Evolutionary conservation across 2,888 invertebrate genomes (phyloP).

Genomic region (Tetanocera ferruginea): DNA sequence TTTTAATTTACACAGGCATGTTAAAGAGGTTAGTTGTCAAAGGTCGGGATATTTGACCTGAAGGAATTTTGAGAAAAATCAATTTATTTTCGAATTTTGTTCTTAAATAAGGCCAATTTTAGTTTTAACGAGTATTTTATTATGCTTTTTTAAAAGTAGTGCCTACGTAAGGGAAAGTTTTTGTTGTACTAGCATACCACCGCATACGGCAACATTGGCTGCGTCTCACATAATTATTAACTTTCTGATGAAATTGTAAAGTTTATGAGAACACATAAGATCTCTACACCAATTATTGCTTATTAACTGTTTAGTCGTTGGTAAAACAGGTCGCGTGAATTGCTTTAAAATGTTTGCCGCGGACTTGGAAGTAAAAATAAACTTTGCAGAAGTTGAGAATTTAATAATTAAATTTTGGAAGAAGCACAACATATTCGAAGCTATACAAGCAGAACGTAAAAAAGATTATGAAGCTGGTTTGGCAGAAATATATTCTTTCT

Average conservation of each 20-base stretch:
- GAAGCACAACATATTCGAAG: constrained; percentile 86
- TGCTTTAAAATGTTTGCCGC: background rate
- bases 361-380: constrained; percentile 69
- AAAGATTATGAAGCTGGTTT: constrained; percentile 67
- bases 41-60: too few relatives aligned
- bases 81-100: too few relatives aligned
- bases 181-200: background rate
- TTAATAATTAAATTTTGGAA: constrained; percentile 86
- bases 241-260: background rate
- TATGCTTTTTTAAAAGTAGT: too few relatives aligned
- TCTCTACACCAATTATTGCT: too few relatives aligned
- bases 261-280: background rate
- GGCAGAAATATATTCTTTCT: constrained; percentile 82
- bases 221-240: background rate
- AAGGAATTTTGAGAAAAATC: too few relatives aligned
- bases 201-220: background rate
- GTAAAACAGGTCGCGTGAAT: background rate
- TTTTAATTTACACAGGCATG: too few relatives aligned
- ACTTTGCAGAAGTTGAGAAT: constrained; percentile 78
- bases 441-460: constrained; percentile 75
- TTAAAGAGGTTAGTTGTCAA: too few relatives aligned
- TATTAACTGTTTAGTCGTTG: background rate
- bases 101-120: too few relatives aligned
- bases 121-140: too few relatives aligned
- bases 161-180: too few relatives aligned